phyloP scores from a whole-genome alignment of 1,140 invertebrate genomes.

The Dinoponera quadriceps region DNA sequence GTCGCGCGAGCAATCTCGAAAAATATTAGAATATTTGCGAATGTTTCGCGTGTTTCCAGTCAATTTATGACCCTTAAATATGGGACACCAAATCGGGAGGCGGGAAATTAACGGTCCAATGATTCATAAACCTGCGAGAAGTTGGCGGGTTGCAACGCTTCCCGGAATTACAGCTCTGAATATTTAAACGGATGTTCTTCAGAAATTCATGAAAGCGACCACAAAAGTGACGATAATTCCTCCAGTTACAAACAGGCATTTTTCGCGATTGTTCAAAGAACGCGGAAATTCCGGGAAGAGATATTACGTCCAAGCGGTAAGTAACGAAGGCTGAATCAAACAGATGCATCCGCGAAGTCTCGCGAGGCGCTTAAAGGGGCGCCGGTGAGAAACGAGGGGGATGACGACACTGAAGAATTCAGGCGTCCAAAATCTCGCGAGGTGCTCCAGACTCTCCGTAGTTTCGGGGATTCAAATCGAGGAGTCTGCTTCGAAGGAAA shows the following conservation, averaged over 20 bases:
- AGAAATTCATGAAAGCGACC: not conserved
- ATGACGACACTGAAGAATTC: not conserved
- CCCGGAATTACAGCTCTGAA: not conserved
- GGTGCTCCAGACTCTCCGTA: not conserved
- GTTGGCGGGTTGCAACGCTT: not conserved
- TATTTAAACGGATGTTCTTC: conserved; percentile 2
- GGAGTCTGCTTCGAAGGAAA: not conserved
- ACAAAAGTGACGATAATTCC: not conserved
- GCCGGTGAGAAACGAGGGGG: not conserved
- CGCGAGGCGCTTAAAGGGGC: too few relatives aligned
- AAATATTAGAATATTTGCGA: not conserved
- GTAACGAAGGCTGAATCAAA: not conserved
- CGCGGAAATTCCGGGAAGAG: not conserved
- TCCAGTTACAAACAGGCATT: not conserved
- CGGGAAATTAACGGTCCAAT: not conserved
- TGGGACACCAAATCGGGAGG: not conserved
- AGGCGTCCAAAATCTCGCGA: not conserved
- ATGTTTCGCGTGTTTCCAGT: not conserved
- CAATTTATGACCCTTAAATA: not conserved
- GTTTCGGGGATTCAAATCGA: conserved; percentile 33
- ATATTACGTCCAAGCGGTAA: not conserved
- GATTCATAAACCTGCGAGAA: conserved; percentile 8
- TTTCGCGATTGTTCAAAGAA: not conserved
- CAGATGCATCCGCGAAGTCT: not conserved
- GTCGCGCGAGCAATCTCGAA: not conserved